Evolutionary conservation across 1,140 invertebrate species (phyloP), one percentile per base, ranked within the genome.

Genomic region (Pollicipes pollicipes): DNA sequence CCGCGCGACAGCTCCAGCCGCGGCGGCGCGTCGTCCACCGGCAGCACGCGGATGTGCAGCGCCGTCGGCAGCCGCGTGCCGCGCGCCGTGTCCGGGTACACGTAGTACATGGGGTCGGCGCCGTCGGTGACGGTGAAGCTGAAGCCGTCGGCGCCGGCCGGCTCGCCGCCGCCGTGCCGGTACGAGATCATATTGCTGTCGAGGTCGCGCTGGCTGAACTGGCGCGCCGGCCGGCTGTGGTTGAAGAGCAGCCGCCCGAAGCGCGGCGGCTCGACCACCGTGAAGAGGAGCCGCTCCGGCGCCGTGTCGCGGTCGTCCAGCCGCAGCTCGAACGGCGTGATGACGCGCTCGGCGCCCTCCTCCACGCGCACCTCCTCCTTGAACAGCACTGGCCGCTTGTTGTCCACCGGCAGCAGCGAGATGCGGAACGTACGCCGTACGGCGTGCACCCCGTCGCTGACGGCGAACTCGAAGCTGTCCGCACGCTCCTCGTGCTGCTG

Each of bases 381-480:
- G 73, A 79, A 76, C 17, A 82, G 70, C 3, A 81, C 75, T 0
- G 81, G 81, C 70, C 77, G 78, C 69, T 80, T 79, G 74, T 82
- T 81, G 73, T 82, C 79, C 4, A 80, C 76, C 73, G 79, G 78
- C 45, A 74, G 80, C 24, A 82, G 73, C 0, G 80, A 77, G 68
- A 82, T 81, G 68, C 79, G 72, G 72, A 81, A 81, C 17, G 79
- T 80, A 24, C 79, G 71, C 31, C 73, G 76, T 0, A 81, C 78
- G 21, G 77, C 77, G 73, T 81, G 81, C 71, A 74, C 77, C 10
- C 79, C 79, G 73, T 81, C 80, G 0, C 78, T 79, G 13, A 81
- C 80, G 73, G 81, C 80, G 73, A 82, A 81, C 72, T 81, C 79
- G 74, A 82, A 81, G 67, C 76, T 77, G 73, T 82, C 81, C 75